Conservation (phyloP, 2,797 vertebrate genomes). For the Carduelis carduelis region DNA sequence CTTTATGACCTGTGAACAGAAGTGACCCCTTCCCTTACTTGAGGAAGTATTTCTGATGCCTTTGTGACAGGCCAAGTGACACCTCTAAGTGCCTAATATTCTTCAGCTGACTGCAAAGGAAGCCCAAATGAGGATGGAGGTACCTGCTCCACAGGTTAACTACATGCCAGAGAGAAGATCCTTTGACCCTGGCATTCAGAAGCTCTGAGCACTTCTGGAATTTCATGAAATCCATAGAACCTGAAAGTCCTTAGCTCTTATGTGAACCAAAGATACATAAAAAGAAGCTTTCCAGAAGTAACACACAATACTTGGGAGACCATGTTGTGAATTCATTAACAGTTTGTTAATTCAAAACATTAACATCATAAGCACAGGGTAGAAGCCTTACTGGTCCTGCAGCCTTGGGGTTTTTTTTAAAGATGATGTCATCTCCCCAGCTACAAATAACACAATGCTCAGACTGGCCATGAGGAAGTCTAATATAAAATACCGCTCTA, state of each 20-base stretch:
- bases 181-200: neutral
- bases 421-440: neutral
- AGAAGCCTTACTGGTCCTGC: neutral
- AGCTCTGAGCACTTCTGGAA: neutral
- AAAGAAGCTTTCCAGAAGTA: conserved; percentile 15
- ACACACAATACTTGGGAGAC: conserved; percentile 14
- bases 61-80: neutral
- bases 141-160: neutral
- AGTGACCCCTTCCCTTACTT: neutral
- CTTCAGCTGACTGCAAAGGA: neutral
- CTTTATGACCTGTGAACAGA: neutral
- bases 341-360: conserved; percentile 38
- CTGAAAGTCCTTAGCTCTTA: neutral
- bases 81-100: neutral
- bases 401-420: neutral
- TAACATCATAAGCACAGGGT: neutral
- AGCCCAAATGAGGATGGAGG: neutral
- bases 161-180: neutral
- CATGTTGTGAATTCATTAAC: conserved; percentile 32
- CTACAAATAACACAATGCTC: neutral
- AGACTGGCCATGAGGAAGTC: neutral
- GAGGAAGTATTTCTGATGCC: neutral
- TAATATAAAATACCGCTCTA: neutral
- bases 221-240: neutral
- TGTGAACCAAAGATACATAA: neutral